Percentiles rank a stretch among this genome's conserved stretches.
Evolutionary conservation across 2,888 invertebrate genomes (phyloP).

Genomic region (Gymnoscelis rufifasciata): DNA sequence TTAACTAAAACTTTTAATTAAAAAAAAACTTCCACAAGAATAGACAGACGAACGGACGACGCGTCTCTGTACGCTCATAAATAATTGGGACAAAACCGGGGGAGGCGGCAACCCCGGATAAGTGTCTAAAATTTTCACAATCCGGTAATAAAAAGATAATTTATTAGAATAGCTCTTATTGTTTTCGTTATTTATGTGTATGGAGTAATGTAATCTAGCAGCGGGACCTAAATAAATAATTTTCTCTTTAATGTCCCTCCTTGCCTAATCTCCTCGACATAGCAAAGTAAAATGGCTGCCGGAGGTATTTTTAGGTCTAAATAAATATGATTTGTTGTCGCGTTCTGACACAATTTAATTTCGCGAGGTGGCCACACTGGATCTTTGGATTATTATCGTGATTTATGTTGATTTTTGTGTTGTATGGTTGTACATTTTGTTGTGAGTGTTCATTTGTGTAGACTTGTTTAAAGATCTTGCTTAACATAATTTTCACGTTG

Average conservation of each 20-base stretch:
- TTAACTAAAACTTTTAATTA: conserved; percentile 77
- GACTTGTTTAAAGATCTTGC: too few relatives aligned
- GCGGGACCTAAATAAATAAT: conserved; percentile 78
- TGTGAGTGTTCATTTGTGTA: too few relatives aligned
- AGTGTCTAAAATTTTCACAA: conserved; percentile 80
- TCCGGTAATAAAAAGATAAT: conserved; percentile 80
- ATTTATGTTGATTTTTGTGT: conserved; percentile 35
- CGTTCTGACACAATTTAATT: conserved; percentile 76
- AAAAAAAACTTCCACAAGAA: conserved; percentile 73
- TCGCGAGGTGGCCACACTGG: conserved; percentile 57
- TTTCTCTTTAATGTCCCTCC: conserved; percentile 77
- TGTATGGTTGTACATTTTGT: too few relatives aligned
- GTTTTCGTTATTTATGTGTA: conserved; percentile 79
- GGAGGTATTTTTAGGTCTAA: conserved; percentile 78
- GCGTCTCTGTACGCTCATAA: conserved; percentile 74
- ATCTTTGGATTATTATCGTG: conserved; percentile 74
- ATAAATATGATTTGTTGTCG: conserved; percentile 79
- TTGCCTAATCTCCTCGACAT: conserved; percentile 75
- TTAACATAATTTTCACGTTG: too few relatives aligned
- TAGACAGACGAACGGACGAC: conserved; percentile 71
- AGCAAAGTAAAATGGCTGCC: conserved; percentile 74
- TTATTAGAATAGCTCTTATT: conserved; percentile 80
- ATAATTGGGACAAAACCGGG: conserved; percentile 76
- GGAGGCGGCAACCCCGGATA: conserved; percentile 50
- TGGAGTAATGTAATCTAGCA: conserved; percentile 79